Conservation (phyloP, 2,797 vertebrate species). For the Melanogrammus aeglefinus region DNA sequence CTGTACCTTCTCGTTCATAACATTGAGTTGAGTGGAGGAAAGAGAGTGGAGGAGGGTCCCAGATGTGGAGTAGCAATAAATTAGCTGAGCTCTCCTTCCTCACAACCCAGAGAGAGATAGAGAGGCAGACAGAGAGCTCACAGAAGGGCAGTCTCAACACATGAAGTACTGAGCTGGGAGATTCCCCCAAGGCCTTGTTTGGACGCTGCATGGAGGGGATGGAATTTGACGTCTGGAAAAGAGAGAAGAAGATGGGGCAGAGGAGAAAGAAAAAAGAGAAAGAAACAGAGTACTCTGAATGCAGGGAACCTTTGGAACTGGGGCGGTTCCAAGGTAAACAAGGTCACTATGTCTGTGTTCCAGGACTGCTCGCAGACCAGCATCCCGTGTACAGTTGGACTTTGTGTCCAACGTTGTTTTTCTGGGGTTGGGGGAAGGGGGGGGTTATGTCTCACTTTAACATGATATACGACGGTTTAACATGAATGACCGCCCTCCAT, state of each 20-base stretch:
- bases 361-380: conserved; percentile 36
- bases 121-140: conserved; percentile 28
- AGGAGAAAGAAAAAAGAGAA: conserved; percentile 53
- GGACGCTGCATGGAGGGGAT: conserved; percentile 44
- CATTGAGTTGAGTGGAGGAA: background rate
- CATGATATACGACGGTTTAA: conserved; percentile 26
- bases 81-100: conserved; percentile 54
- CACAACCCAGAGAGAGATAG: background rate
- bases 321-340: conserved; percentile 65
- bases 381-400: conserved; percentile 38
- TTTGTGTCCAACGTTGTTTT: conserved; percentile 34
- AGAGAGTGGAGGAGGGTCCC: conserved; percentile 15
- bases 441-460: conserved; percentile 48
- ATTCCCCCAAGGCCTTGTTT: conserved; percentile 63
- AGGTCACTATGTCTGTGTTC: conserved; percentile 55
- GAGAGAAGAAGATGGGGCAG: conserved; percentile 60
- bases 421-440: conserved; percentile 21
- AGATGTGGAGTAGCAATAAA: conserved; percentile 50
- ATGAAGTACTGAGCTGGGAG: conserved; percentile 62
- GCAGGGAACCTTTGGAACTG: conserved; percentile 39
- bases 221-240: conserved; percentile 68
- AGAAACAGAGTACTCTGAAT: conserved; percentile 47
- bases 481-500: background rate
- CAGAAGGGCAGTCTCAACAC: conserved; percentile 45
- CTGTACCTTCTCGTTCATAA: conserved; percentile 29